Conservation (phyloP, 2,113 vertebrate species). For the Xenus cinereus region DNA sequence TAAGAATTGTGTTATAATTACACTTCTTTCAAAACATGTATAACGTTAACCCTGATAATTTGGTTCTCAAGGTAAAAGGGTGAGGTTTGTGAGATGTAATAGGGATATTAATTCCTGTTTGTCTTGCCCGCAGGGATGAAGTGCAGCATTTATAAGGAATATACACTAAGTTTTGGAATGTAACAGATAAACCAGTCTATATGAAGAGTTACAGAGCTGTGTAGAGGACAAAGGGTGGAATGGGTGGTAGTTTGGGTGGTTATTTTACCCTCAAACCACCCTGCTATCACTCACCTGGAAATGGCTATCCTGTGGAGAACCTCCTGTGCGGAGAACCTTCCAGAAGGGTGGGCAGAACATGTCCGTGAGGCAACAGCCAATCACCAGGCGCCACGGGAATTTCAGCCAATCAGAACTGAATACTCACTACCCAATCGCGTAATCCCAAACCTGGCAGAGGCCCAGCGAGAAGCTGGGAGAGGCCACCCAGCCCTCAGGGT, state of each 20-base stretch:
- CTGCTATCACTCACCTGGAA: background rate
- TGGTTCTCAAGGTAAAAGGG: background rate
- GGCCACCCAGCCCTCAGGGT: fast-evolving
- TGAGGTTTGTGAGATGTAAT: background rate
- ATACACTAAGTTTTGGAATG: background rate
- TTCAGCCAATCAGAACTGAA: fast-evolving
- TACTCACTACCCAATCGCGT: fast-evolving
- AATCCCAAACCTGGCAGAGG: background rate
- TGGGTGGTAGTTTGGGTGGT: background rate
- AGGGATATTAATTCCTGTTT: background rate
- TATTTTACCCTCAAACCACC: background rate
- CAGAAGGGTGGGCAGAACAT: background rate
- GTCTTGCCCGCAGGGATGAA: background rate
- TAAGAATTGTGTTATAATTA: background rate
- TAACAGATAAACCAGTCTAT: background rate
- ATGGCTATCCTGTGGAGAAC: fast-evolving
- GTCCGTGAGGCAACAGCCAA: fast-evolving
- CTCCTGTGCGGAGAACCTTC: background rate
- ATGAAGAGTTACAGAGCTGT: background rate
- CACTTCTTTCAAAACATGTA: background rate
- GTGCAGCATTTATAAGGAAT: background rate
- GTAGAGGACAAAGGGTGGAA: too few relatives aligned
- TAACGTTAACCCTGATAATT: background rate
- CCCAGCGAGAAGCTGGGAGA: fast-evolving
- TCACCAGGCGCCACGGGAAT: fast-evolving